Conservation (phyloP, 1,140 invertebrate species). For the Pentalonia nigronervosa region DNA sequence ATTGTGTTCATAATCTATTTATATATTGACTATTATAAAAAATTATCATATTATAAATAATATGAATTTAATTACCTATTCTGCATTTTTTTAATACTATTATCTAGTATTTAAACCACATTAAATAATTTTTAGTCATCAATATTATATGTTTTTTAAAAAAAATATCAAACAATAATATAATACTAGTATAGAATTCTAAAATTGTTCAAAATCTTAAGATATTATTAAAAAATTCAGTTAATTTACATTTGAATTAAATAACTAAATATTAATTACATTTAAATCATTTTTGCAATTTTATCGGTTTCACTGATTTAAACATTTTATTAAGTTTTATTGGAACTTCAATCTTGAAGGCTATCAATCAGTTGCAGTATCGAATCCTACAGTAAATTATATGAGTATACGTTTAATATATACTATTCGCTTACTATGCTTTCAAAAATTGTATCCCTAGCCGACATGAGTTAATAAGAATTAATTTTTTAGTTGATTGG, state of each 20-base stretch:
- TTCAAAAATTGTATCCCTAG: too few relatives aligned
- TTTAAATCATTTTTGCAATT: too few relatives aligned
- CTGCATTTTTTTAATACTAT: not conserved
- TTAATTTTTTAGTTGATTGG: not conserved
- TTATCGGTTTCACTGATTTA: too few relatives aligned
- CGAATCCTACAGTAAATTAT: not conserved
- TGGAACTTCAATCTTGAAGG: too few relatives aligned
- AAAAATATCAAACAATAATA: not conserved
- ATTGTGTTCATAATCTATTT: constrained; percentile 14
- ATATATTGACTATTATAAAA: not conserved
- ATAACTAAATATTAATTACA: too few relatives aligned
- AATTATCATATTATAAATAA: not conserved
- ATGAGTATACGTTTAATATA: too few relatives aligned
- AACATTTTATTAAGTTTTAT: too few relatives aligned
- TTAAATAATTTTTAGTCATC: not conserved
- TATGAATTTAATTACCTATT: not conserved
- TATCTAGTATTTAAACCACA: not conserved
- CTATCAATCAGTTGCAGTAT: too few relatives aligned
- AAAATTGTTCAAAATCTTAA: too few relatives aligned
- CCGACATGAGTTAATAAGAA: not conserved
- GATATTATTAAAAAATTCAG: too few relatives aligned
- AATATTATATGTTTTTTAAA: not conserved
- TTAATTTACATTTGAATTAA: too few relatives aligned
- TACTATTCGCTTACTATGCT: too few relatives aligned
- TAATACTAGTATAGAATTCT: not conserved